Percentiles rank a stretch among this genome's conserved stretches.
Conservation (phyloP, 2,113 vertebrate species). For the Pelmatolapia mariae region DNA sequence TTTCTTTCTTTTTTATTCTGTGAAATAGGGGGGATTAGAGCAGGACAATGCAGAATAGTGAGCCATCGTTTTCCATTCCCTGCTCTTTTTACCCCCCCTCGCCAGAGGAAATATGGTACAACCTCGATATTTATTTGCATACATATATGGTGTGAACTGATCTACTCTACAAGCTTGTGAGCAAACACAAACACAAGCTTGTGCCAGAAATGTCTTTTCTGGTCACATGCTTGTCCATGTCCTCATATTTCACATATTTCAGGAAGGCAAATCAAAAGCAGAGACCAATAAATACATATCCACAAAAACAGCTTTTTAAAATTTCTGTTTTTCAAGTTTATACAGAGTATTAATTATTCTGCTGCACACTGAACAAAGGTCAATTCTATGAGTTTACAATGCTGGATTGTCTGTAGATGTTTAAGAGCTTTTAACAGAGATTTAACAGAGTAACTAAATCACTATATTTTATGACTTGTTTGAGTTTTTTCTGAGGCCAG, state of each 20-base stretch:
- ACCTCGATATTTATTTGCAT: background rate
- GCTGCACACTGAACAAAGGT: background rate
- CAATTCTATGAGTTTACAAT: background rate
- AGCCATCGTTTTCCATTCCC: constrained; percentile 38
- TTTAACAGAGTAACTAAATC: too few relatives aligned
- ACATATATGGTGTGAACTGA: background rate
- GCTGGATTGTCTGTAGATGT: too few relatives aligned
- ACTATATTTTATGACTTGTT: too few relatives aligned
- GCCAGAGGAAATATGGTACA: background rate
- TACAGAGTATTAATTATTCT: background rate
- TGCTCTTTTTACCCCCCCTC: background rate
- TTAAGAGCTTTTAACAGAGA: too few relatives aligned
- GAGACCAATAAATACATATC: background rate
- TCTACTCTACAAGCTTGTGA: background rate
- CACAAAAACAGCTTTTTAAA: background rate
- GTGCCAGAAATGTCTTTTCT: background rate
- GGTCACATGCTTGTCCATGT: background rate
- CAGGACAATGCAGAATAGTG: constrained; percentile 45
- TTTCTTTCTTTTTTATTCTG: background rate
- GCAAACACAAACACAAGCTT: background rate
- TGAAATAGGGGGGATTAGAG: constrained; percentile 46
- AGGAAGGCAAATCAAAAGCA: background rate
- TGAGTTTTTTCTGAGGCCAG: background rate
- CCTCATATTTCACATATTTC: background rate
- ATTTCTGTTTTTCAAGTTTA: background rate